Percentiles rank a stretch among this genome's conserved stretches.
Evolutionary conservation across 37 sponge, comb jelly and placozoan genomes (phyloP).

Genomic region (Trichoplax adhaerens): DNA sequence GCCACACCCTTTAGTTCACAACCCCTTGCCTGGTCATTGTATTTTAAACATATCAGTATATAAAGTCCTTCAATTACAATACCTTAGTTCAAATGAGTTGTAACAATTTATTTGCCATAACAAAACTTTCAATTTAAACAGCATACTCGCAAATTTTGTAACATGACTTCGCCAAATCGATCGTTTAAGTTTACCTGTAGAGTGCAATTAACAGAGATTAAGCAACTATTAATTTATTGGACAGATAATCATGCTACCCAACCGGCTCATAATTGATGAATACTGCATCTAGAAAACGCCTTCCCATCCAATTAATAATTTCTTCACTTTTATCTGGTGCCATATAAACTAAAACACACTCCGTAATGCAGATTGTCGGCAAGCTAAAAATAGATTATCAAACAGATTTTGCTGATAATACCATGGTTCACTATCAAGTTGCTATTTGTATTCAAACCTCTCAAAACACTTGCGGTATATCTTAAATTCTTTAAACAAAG

Average conservation of each 20-base stretch:
- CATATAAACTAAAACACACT: slow-evolving; percentile 77
- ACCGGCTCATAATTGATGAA: slow-evolving; percentile 75
- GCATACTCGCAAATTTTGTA: not conserved
- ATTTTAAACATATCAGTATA: too few species aligned
- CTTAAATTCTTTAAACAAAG: too few species aligned
- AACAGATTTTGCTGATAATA: not conserved
- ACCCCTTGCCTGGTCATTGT: slow-evolving; percentile 22
- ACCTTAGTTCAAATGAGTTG: too few species aligned
- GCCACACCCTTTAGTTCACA: slow-evolving; percentile 45
- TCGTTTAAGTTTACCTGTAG: slow-evolving; percentile 4
- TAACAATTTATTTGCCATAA: too few species aligned
- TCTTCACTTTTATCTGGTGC: slow-evolving; percentile 27
- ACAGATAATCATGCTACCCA: not conserved
- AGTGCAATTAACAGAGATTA: not conserved
- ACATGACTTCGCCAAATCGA: slow-evolving; percentile 12
- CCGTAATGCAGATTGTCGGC: slow-evolving; percentile 60
- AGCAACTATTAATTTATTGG: too few species aligned
- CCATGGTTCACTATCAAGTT: too few species aligned
- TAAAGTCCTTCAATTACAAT: too few species aligned
- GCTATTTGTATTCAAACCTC: too few species aligned
- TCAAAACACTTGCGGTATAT: too few species aligned
- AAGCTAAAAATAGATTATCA: slow-evolving; percentile 10
- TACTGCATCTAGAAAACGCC: slow-evolving; percentile 13
- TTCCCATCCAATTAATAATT: slow-evolving; percentile 48
- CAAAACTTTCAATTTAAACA: too few species aligned